A percentile compares a stretch with the other conserved stretches of the same genome.
These are phyloP conservation scores for Megaceryle alcyon DNA, from an alignment of 2,797 vertebrate genomes.

Conservation along the genomic window DNA sequence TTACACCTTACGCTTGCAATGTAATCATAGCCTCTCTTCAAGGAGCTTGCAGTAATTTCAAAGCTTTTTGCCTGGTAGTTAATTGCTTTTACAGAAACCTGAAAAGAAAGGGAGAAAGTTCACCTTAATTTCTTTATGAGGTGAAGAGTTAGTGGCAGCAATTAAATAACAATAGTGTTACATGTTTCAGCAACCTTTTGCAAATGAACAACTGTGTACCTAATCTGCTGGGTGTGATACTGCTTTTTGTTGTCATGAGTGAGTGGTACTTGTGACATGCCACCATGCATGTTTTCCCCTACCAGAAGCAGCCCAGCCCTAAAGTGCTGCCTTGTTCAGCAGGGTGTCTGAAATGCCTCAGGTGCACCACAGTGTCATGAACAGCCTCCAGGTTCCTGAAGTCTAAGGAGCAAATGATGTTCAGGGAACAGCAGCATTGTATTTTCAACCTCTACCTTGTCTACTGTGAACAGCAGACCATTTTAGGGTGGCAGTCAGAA, in stretches of 20 bases:
- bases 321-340: neutral
- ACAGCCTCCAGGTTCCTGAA: neutral
- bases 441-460: neutral
- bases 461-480: neutral
- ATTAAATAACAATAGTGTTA: neutral
- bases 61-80: conserved; percentile 41
- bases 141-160: neutral
- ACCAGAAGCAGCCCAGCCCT: neutral
- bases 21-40: conserved; percentile 50
- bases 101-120: neutral
- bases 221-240: neutral
- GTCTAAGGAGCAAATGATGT: neutral
- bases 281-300: neutral
- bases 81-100: conserved; percentile 46
- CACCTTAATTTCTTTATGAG: neutral
- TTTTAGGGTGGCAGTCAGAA: neutral
- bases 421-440: neutral
- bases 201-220: neutral
- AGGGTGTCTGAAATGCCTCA: neutral
- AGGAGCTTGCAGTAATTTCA: conserved; percentile 21
- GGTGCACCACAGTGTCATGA: neutral
- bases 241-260: neutral
- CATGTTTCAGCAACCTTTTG: neutral
- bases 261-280: neutral
- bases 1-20: conserved; percentile 28